Evolutionary conservation across 2,113 vertebrate species (phyloP).

Genomic region (Protomyctophum bolini): DNA sequence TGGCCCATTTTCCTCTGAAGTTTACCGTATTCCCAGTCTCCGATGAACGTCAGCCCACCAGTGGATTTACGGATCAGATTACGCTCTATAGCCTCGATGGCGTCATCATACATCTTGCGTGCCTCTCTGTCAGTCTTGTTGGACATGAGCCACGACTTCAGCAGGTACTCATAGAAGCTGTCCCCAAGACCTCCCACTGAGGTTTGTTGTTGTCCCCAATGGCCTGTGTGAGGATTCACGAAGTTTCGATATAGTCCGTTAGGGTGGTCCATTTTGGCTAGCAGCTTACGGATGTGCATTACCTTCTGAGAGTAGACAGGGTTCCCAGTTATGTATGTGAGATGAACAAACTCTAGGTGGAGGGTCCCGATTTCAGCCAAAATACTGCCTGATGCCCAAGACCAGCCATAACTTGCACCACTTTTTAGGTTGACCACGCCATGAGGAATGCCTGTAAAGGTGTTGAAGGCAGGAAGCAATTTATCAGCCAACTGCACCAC

Average conservation of each 20-base stretch:
- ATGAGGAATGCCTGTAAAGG: constrained; percentile 85
- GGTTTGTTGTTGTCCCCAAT: constrained; percentile 98
- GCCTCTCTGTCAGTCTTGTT: constrained; percentile 96
- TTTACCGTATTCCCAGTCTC: constrained; percentile 98
- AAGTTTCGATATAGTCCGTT: constrained; percentile 99
- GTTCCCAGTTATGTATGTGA: constrained; percentile 95
- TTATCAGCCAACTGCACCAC: too few species aligned
- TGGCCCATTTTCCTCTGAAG: constrained; percentile 99
- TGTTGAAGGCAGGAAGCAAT: too few species aligned
- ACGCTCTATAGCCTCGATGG: constrained; percentile 97
- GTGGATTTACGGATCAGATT: constrained; percentile 95
- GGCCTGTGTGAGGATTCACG: constrained; percentile 95
- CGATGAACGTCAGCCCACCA: constrained; percentile 95
- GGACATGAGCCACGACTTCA: constrained; percentile 99
- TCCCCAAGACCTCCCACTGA: constrained; percentile 96
- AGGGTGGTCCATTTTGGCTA: constrained; percentile 98
- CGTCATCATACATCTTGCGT: constrained; percentile 94
- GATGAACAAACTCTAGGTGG: constrained; percentile 98
- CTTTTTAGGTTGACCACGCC: constrained; percentile 99
- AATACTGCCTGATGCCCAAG: constrained; percentile 84
- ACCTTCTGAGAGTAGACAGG: constrained; percentile 96
- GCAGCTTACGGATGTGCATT: constrained; percentile 96
- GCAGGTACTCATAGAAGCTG: constrained; percentile 98
- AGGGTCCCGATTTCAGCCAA: constrained; percentile 96
- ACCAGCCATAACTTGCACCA: constrained; percentile 70